A percentile compares a stretch with the other conserved stretches of the same genome.
phyloP scores from a whole-genome alignment of 2,797 vertebrate species.

The Cryptoprocta ferox region DNA sequence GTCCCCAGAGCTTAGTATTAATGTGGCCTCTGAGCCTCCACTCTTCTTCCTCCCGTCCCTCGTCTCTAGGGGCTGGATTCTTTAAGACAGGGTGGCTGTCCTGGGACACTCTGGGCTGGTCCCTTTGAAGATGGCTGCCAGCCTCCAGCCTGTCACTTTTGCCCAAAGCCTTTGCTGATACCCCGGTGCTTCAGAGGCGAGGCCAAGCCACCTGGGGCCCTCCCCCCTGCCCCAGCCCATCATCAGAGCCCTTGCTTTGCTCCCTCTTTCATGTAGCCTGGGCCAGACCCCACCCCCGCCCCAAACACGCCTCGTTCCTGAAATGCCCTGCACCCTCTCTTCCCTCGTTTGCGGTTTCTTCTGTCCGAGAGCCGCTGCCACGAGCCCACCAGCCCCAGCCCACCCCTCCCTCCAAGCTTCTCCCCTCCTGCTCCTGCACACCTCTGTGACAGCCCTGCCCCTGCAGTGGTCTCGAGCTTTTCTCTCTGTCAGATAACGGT shows the following conservation, averaged over 20 bases:
- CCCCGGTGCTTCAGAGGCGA: not conserved
- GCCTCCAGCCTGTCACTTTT: not conserved
- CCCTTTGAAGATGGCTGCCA: not conserved
- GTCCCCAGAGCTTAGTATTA: rapidly evolving
- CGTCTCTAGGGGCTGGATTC: not conserved
- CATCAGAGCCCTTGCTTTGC: not conserved
- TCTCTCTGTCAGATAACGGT: no score
- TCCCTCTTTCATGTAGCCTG: not conserved
- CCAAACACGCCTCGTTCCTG: not conserved
- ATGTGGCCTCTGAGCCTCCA: rapidly evolving
- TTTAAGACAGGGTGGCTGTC: rapidly evolving
- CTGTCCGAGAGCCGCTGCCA: not conserved
- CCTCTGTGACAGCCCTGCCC: rapidly evolving
- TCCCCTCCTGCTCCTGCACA: rapidly evolving
- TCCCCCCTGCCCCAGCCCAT: rapidly evolving
- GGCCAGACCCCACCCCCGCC: not conserved
- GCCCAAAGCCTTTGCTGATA: not conserved
- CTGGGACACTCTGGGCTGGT: not conserved
- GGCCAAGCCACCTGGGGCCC: not conserved
- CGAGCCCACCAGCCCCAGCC: not conserved
- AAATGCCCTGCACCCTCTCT: rapidly evolving
- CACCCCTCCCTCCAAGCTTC: rapidly evolving
- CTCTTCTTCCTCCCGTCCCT: not conserved
- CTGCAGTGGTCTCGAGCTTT: not conserved
- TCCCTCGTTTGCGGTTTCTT: not conserved